Base-by-base conservation (phyloP, 2,797 vertebrate genomes). In the Sternotherus odoratus region DNA sequence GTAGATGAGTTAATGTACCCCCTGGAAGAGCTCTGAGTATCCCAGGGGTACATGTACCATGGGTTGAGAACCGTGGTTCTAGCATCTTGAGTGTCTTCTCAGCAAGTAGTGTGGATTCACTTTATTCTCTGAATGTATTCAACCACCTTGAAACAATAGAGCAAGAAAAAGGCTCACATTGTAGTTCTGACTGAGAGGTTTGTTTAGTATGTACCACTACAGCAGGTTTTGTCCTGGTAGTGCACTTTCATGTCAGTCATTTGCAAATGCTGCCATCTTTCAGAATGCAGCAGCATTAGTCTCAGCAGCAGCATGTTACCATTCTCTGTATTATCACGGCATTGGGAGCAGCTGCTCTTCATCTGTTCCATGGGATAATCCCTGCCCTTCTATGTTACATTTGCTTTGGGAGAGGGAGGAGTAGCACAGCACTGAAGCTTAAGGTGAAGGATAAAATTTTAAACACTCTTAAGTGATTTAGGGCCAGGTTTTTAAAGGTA, bases 271-370 rank as follows among this genome's bases (percentile, higher is more conserved):
- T 90, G 66, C 81, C 87, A 56, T 88, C 87, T 91, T 85, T 79
- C 72, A 86, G 85, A 87, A 86, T 36, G 74, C 66, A 89, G 48
- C 79, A 89, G n/a, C 74, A 93, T 95, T 95, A 93, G 89, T 95
- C 88, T 89, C 86, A 28, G 66, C 66, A 66, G n/a, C 1, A 49
- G 63, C 57, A 81, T 1, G 0, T 82, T 60, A 86, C 78, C 26
- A 23, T 54, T 94, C 54, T 66, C 60, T 66, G 81, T 74, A 79
- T 54, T 57, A 79, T 86, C 53, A 36, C 43, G 51, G 83, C 81
- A 90, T 60, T 26, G 5, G 1, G 36, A 96, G 79, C 50, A 95
- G 72, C 88, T 85, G 82, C 26, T 56, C 56, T 89, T 92, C 87
- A n/a, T 82, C 57, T 93, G 0, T 54, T 72, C 94, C 77, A 54